Base-by-base conservation (phyloP, 1,140 invertebrate species). In the Solen grandis region DNA sequence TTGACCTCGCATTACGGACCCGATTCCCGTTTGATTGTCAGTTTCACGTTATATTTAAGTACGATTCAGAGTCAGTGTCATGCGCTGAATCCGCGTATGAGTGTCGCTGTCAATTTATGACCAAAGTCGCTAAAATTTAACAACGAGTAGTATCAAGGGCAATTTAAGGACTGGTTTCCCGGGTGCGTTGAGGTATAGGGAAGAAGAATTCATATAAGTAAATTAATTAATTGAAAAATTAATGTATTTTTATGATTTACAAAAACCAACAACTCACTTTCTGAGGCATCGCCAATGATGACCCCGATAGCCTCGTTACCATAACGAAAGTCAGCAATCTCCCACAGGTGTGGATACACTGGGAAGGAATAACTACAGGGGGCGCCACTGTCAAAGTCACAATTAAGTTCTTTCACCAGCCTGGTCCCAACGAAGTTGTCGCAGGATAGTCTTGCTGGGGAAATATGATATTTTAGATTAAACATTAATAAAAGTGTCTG, bases 301-400 rank as follows among this genome's bases (percentile, higher is more conserved):
- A 62, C 22, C 54, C 72, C 72, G 10, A 63, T 8, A 10, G 33
- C 54, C 14, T 63, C 22, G 59, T 75, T 75, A 2, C 72, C 72
- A 38, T 75, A 75, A 22, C 38, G 36, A 75, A 46, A 75, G 5
- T 31, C 16, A 2, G 65, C 38, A 1, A 75, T 22, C 5, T 75
- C 72, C 72, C 72, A 75, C 1, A 75, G 25, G n/a, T 63, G 72
- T 2, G 72, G 72, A 46, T 75, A 75, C 19, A 62, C 41, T 3
- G 72, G 72, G 1, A 75, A 16, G 1, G 16, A 13, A 50, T 41
- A 75, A 14, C 52, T 52, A 46, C 72, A 75, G 8, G 57, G 50
- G 2, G 59, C 65, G 1, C 72, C 72, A n/a, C 35, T 29, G 59
- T 75, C 72, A 52, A 75, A 75, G 46, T 75, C 29, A 75, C 72